Percentiles rank a stretch among this genome's conserved stretches.
phyloP scores from a whole-genome alignment of 2,888 invertebrate genomes.

The Matsumyia berberina region DNA sequence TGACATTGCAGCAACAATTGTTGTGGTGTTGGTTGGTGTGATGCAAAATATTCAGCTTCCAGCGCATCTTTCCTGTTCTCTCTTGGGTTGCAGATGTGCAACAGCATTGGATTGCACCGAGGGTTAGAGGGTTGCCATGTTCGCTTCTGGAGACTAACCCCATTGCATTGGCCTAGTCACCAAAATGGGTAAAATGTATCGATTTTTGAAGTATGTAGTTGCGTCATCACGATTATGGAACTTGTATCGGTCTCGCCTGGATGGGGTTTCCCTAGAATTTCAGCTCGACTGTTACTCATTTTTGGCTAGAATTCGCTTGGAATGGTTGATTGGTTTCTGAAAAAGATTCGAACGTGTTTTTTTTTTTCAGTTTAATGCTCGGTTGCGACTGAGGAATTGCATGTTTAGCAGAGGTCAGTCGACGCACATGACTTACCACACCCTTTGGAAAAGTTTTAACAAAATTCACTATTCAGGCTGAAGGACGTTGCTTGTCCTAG shows the following conservation, averaged over 20 bases:
- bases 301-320: conserved; percentile 1
- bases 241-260: neutral
- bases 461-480: neutral
- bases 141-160: neutral
- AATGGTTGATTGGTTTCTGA: conserved; percentile 1
- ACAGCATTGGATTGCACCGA: conserved; percentile 43
- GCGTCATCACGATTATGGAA: conserved; percentile 39
- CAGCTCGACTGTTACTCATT: conserved; percentile 6
- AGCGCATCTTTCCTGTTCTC: conserved; percentile 23
- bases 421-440: neutral
- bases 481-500: neutral
- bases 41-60: conserved; percentile 21
- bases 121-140: conserved; percentile 44
- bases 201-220: conserved; percentile 52
- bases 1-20: conserved; percentile 34
- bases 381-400: neutral
- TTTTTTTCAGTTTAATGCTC: conserved; percentile 10
- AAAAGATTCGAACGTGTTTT: neutral
- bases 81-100: conserved; percentile 44
- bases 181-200: conserved; percentile 4
- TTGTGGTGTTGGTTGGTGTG: conserved; percentile 1
- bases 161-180: conserved; percentile 27
- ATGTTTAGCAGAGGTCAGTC: neutral
- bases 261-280: neutral
- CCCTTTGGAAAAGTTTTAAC: neutral